Evolutionary conservation across 1,140 invertebrate species (phyloP), one percentile per base, ranked within the genome.

Genomic region (Formica selysi): DNA sequence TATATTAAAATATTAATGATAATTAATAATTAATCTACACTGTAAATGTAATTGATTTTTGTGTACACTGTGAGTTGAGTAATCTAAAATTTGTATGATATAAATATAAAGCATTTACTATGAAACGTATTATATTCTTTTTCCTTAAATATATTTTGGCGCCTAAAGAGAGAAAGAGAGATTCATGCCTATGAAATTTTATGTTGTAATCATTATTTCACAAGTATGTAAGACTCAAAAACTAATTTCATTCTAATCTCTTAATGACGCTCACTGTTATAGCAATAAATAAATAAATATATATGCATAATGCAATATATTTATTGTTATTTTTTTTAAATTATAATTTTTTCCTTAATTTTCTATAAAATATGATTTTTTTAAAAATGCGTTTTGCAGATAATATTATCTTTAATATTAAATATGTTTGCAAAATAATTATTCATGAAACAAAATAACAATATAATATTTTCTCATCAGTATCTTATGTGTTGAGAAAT

Each of bases 41-140:
- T 38, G 13, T 44, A 19, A 13, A 38, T 11, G 2, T 61, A 22
- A 64, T 32, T 64, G 10, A 19, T 64, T n/a, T 32, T 44, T 44
- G 16, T 61, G 10, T 61, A n/a, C 3, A 13, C 8, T 29, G 11
- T 76, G 41, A 76, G 2, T n/a, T n/a, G 13, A 57, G 13, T 62
- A 76, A 76, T 76, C 10, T 22, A 62, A 8, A 79, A 80, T 80
- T 5, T 54, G 29, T 54, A 80, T 38, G 29, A 22, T 5, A 5
- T 10, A 26, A 61, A 4, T 61, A 26, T 61, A 4, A 16, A 70
- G 10, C 36, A 54, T 54, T n/a, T 41, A 10, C 51, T 36, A 16
- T 68, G 16, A 38, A n/a, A 54, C 0, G 0, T 16, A 51, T 68
- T 51, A 68, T 74, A 19, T 61, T 61, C 16, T 61, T 57, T 59